Evolutionary conservation across 2,888 invertebrate genomes (phyloP).

Genomic region (Pheosia tremula): DNA sequence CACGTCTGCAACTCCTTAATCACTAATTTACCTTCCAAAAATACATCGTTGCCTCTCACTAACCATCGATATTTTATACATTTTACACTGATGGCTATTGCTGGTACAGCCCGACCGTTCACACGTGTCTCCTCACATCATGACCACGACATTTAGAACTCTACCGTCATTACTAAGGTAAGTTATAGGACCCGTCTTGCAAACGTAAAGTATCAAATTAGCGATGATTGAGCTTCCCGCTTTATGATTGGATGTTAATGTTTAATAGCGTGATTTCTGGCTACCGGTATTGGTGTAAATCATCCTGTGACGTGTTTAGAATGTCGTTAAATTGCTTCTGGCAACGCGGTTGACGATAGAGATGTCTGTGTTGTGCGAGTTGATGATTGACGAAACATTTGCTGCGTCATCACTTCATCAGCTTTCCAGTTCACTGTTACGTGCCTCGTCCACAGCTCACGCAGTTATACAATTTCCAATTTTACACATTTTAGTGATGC

Average conservation of each 20-base stretch:
- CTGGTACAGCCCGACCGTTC: conserved; percentile 18
- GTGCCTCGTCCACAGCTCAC: not conserved
- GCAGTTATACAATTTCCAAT: not conserved
- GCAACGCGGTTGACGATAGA: conserved; percentile 5
- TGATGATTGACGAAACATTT: not conserved
- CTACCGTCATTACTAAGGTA: conserved; percentile 35
- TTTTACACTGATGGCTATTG: conserved; percentile 59
- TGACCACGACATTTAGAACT: conserved; percentile 32
- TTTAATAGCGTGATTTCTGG: conserved; percentile 21
- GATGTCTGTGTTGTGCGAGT: not conserved
- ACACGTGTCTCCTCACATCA: conserved; percentile 34
- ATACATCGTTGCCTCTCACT: conserved; percentile 48
- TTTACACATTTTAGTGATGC: not conserved
- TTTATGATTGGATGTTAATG: conserved; percentile 32
- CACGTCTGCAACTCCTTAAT: conserved; percentile 36
- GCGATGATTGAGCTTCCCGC: conserved; percentile 26
- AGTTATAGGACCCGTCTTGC: conserved; percentile 16
- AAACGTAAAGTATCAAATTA: conserved; percentile 33
- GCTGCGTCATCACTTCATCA: conserved; percentile 1
- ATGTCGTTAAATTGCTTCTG: conserved; percentile 2
- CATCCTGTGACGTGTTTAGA: conserved; percentile 13
- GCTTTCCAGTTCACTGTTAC: not conserved
- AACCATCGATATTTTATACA: conserved; percentile 69
- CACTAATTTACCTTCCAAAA: conserved; percentile 54
- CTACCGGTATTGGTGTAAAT: conserved; percentile 28